Percentiles rank a stretch among this genome's conserved stretches.
phyloP scores from a whole-genome alignment of 2,113 vertebrate genomes.

The Pavo muticus region DNA sequence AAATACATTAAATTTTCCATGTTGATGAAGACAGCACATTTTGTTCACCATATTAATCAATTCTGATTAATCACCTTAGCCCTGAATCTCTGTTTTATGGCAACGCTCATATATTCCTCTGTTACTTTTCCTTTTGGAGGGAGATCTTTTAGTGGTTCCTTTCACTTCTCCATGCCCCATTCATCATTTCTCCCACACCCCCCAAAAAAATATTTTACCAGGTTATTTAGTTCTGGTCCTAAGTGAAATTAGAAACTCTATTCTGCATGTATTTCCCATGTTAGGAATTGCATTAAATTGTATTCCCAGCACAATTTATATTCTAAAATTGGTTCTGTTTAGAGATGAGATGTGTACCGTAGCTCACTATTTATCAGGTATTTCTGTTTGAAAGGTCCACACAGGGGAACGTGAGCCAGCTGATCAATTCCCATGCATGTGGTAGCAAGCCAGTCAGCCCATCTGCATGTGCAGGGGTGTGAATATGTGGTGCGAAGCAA shows the following conservation, averaged over 20 bases:
- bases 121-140: neutral
- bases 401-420: neutral
- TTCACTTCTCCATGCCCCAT: too few relatives aligned
- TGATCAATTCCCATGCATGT: neutral
- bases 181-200: too few relatives aligned
- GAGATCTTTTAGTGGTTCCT: rapidly evolving
- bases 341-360: neutral
- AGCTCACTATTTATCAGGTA: neutral
- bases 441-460: neutral
- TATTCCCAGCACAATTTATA: neutral
- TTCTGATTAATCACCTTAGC: neutral
- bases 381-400: neutral
- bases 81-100: neutral
- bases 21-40: neutral
- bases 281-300: neutral
- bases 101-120: neutral
- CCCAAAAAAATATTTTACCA: neutral
- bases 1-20: neutral
- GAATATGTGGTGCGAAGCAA: neutral
- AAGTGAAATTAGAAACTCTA: neutral
- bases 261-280: rapidly evolving
- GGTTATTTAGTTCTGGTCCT: neutral
- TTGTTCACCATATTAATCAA: neutral
- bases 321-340: neutral
- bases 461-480: neutral